phyloP scores from a whole-genome alignment of 1,140 invertebrate genomes.

The Trichomalopsis sarcophagae region DNA sequence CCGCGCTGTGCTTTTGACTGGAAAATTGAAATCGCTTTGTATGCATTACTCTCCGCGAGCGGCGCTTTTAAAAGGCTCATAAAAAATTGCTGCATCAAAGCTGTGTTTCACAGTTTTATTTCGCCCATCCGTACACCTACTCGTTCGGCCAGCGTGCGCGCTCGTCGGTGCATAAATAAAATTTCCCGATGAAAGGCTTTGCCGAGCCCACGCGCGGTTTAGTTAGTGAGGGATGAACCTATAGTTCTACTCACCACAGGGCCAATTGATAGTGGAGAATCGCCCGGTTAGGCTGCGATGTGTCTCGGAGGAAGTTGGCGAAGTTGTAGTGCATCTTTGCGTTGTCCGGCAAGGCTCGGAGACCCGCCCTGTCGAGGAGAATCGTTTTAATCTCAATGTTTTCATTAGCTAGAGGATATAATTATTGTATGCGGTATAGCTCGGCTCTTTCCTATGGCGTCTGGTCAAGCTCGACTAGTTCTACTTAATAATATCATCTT shows the following conservation, averaged over 20 bases:
- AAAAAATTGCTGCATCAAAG: constrained; percentile 40
- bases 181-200: neutral
- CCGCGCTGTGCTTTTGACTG: constrained; percentile 39
- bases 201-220: neutral
- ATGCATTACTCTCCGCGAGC: constrained; percentile 37
- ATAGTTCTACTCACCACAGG: constrained; percentile 80
- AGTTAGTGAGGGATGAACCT: constrained; percentile 8
- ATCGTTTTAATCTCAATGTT: neutral
- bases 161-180: neutral
- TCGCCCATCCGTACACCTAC: neutral
- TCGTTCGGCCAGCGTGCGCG: neutral
- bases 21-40: constrained; percentile 51
- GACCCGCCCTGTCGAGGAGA: constrained; percentile 80
- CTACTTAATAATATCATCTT: no score
- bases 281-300: constrained; percentile 81
- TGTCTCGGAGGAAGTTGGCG: constrained; percentile 89
- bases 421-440: no score
- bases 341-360: constrained; percentile 87
- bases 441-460: no score
- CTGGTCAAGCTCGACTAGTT: no score
- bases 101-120: constrained; percentile 16
- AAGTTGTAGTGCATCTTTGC: constrained; percentile 95
- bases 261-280: constrained; percentile 88
- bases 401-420: no score
- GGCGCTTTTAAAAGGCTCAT: constrained; percentile 40